Conservation (phyloP, 1,140 invertebrate species). For the Orussus abietinus region DNA sequence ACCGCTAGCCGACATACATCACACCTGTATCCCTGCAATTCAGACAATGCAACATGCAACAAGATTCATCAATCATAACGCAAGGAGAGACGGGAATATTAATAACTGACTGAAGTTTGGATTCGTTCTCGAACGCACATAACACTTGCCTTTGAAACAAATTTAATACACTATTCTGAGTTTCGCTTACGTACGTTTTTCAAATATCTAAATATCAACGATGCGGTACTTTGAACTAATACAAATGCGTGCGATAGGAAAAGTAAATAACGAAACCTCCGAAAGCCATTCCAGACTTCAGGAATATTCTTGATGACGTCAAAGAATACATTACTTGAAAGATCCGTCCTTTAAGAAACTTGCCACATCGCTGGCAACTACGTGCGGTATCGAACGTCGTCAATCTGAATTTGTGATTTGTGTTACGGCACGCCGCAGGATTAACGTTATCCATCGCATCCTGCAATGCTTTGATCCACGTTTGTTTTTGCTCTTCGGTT, state of each 20-base stretch:
- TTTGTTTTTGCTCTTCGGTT: slow-evolving; percentile 80
- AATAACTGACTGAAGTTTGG: background rate
- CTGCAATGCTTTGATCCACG: slow-evolving; percentile 89
- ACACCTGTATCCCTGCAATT: slow-evolving; percentile 74
- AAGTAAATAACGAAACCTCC: too few species aligned
- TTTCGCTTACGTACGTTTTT: too few species aligned
- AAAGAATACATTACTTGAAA: slow-evolving; percentile 62
- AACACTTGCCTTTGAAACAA: too few species aligned
- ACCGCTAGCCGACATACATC: slow-evolving; percentile 68
- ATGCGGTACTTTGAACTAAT: too few species aligned
- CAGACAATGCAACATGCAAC: too few species aligned
- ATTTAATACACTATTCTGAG: too few species aligned
- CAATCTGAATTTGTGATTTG: slow-evolving; percentile 84
- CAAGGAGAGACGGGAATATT: slow-evolving; percentile 7
- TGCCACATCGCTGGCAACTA: slow-evolving; percentile 78
- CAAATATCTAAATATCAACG: too few species aligned
- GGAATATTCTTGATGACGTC: too few species aligned
- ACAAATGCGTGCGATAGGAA: too few species aligned
- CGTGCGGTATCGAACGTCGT: slow-evolving; percentile 80
- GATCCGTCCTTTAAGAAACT: slow-evolving; percentile 87
- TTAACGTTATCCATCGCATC: slow-evolving; percentile 92
- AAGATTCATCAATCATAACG: too few species aligned
- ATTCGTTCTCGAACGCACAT: too few species aligned
- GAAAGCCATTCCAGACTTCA: too few species aligned
- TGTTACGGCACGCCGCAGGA: slow-evolving; percentile 70